Percentiles rank a stretch among this genome's conserved stretches.
Conservation (phyloP, 2,888 invertebrate species). For the Harpalus rufipes region DNA sequence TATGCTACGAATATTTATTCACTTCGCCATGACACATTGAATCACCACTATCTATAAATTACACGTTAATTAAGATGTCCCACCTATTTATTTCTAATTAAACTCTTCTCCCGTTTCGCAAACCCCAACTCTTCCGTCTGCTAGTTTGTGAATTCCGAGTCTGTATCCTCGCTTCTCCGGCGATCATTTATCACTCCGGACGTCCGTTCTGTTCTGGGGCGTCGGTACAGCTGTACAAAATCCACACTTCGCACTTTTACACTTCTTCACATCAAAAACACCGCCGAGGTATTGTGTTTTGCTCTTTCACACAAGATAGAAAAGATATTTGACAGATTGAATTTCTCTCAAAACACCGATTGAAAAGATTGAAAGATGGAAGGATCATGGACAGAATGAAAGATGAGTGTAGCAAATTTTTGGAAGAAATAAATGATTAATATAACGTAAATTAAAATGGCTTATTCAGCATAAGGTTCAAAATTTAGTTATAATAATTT, state of each 20-base stretch:
- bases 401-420: too few relatives aligned
- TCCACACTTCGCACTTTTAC: constrained; percentile 6
- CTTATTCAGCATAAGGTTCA: too few relatives aligned
- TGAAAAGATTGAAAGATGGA: background rate
- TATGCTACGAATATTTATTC: too few relatives aligned
- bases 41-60: too few relatives aligned
- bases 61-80: too few relatives aligned
- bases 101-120: too few relatives aligned
- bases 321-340: background rate
- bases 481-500: too few relatives aligned
- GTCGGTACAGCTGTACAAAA: background rate
- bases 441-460: too few relatives aligned
- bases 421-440: too few relatives aligned
- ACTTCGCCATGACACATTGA: too few relatives aligned
- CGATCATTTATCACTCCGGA: constrained; percentile 21
- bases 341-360: background rate
- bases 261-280: background rate
- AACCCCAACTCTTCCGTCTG: background rate
- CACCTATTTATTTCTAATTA: too few relatives aligned
- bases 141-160: background rate
- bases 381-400: background rate
- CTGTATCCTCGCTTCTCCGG: background rate
- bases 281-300: background rate
- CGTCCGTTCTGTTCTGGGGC: background rate
- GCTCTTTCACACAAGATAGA: background rate